Evolutionary conservation across 1,140 invertebrate species (phyloP).

Genomic region (Drosophila asahinai): DNA sequence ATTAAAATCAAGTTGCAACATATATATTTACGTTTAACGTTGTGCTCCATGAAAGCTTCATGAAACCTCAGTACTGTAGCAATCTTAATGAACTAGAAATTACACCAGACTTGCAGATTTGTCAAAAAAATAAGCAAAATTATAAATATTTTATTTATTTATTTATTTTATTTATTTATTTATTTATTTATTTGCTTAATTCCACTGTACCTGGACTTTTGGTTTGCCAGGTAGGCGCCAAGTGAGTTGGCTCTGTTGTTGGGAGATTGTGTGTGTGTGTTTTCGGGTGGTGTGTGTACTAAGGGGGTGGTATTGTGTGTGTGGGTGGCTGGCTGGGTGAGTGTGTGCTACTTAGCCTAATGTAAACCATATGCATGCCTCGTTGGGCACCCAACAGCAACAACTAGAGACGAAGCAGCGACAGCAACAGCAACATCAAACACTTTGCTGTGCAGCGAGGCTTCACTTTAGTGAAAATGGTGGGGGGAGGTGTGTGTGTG

Average conservation of each 20-base stretch:
- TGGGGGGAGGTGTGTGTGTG: neutral
- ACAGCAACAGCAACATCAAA: conserved; percentile 59
- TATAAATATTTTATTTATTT: neutral
- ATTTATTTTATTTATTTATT: too few relatives aligned
- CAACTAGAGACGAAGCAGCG: conserved; percentile 15
- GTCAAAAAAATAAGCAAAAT: too few relatives aligned
- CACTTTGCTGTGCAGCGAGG: conserved; percentile 71
- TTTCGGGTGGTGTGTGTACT: conserved; percentile 9
- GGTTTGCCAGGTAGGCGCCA: conserved; percentile 59
- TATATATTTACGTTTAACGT: neutral
- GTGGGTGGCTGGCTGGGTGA: conserved; percentile 8
- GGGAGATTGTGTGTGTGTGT: conserved; percentile 4
- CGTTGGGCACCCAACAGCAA: conserved; percentile 60
- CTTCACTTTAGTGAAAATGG: conserved; percentile 52
- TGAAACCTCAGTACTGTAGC: neutral
- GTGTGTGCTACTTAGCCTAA: conserved; percentile 78
- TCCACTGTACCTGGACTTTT: conserved; percentile 25
- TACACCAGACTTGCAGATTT: neutral
- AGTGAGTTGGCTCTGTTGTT: conserved; percentile 39
- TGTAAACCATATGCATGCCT: conserved; percentile 77
- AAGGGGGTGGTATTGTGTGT: conserved; percentile 11
- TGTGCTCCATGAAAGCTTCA: neutral
- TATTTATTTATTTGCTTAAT: neutral
- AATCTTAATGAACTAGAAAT: too few relatives aligned
- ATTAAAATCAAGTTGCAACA: too few relatives aligned